phyloP scores from a whole-genome alignment of 53 echinoderm and acorn worm genomes.

The Temnopleurus reevesii region DNA sequence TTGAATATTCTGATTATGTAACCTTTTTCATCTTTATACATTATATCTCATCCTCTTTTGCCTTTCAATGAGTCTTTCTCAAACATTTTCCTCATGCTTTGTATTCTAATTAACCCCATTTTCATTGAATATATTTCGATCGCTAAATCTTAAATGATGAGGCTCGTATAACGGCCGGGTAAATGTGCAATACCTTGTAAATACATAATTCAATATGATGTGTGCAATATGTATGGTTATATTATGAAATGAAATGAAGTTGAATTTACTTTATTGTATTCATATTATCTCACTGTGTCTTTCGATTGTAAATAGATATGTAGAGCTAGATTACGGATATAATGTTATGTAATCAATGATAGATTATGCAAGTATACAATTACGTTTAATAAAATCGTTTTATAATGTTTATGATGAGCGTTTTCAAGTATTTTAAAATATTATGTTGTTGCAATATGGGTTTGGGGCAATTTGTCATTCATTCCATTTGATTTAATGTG shows the following conservation, averaged over 20 bases:
- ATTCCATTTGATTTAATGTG: neutral
- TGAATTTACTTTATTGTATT: constrained; percentile 12
- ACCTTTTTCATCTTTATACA: neutral
- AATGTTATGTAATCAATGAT: neutral
- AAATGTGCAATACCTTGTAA: constrained; percentile 50
- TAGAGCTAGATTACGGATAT: no score
- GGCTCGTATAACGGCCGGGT: constrained; percentile 34
- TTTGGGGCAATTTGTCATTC: no score
- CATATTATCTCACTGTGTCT: constrained; percentile 50
- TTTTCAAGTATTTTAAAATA: neutral
- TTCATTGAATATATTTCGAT: constrained; percentile 4
- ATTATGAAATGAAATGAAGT: neutral
- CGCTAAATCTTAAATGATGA: constrained; percentile 12
- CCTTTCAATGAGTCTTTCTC: neutral
- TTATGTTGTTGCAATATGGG: no score
- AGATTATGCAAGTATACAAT: neutral
- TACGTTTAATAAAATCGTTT: neutral
- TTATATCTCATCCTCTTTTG: neutral
- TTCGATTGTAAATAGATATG: constrained; percentile 38
- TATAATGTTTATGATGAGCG: neutral
- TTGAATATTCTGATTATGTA: no score
- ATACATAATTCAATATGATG: constrained; percentile 4
- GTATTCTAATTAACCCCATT: neutral
- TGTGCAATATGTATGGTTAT: constrained; percentile 16
- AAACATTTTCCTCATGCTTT: neutral